Conservation (phyloP, 1,140 invertebrate species). For the Bombus fervidus region DNA sequence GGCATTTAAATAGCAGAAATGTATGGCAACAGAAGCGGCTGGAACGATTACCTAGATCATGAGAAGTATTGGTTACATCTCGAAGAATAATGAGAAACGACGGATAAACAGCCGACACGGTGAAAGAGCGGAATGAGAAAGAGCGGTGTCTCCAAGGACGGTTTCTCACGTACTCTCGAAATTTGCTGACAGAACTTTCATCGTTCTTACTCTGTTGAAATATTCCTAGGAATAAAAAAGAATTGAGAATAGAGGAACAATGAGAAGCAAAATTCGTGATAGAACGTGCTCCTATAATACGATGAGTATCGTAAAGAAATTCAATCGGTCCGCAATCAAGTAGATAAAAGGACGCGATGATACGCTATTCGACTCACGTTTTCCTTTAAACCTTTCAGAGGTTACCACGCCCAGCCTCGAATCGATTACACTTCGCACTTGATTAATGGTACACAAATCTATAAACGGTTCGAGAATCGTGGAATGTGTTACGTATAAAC, state of each 20-base stretch:
- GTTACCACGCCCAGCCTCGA: slow-evolving; percentile 8
- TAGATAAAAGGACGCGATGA: background rate
- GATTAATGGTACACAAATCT: slow-evolving; percentile 41
- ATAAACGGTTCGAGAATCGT: slow-evolving; percentile 14
- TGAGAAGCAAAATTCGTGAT: background rate
- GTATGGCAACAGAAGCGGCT: slow-evolving; percentile 9
- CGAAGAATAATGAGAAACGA: slow-evolving; percentile 37
- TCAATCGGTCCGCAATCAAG: slow-evolving; percentile 4
- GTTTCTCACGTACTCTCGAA: slow-evolving; percentile 1
- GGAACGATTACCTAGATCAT: slow-evolving; percentile 17
- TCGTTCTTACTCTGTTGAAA: background rate
- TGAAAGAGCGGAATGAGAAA: background rate
- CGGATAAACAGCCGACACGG: slow-evolving; percentile 11
- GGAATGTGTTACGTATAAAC: slow-evolving; percentile 19
- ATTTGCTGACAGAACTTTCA: slow-evolving; percentile 4
- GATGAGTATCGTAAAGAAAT: slow-evolving; percentile 11
- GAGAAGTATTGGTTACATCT: slow-evolving; percentile 9
- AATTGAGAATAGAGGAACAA: background rate
- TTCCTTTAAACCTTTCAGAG: background rate
- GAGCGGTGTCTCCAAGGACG: too few relatives aligned
- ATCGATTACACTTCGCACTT: slow-evolving; percentile 35
- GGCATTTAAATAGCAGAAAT: slow-evolving; percentile 34
- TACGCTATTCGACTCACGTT: slow-evolving; percentile 18
- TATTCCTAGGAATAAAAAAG: background rate
- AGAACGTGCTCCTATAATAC: background rate